These are phyloP conservation scores for Hydrolagus colliei DNA, from an alignment of 2,797 vertebrate species.

Conservation along the genomic window DNA sequence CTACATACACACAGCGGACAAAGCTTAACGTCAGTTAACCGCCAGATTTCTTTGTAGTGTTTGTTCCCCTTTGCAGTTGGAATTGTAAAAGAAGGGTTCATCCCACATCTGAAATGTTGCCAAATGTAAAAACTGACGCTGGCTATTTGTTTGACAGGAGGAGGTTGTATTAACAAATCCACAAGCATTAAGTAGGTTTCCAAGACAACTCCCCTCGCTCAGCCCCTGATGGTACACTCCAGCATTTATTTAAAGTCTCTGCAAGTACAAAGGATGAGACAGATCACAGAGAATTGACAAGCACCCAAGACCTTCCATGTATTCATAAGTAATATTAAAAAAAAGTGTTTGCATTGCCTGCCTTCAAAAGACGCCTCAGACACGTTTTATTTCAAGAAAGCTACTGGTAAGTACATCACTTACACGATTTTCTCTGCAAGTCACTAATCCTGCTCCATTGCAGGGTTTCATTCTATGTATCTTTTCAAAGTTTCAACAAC, in stretches of 20 bases:
- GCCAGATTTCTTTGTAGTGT: too few relatives aligned
- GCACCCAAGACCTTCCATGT: neutral
- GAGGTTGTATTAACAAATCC: neutral
- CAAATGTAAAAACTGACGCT: neutral
- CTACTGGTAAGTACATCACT: neutral
- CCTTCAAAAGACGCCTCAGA: neutral
- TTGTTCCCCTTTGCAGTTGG: neutral
- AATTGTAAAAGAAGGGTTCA: neutral
- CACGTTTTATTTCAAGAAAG: neutral
- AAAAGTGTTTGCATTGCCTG: neutral
- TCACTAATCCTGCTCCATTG: too few relatives aligned
- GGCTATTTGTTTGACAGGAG: neutral
- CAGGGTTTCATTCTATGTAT: too few relatives aligned
- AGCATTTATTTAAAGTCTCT: constrained; percentile 6
- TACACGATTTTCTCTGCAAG: neutral
- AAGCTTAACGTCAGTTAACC: too few relatives aligned
- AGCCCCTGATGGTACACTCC: constrained; percentile 1
- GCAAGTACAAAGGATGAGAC: neutral
- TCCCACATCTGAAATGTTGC: neutral
- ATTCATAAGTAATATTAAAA: neutral
- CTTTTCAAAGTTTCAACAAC: neutral
- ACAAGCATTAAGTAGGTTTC: too few relatives aligned
- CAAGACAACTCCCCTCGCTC: neutral
- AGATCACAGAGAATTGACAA: neutral
- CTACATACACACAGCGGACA: too few relatives aligned